Evolutionary conservation across 2,797 vertebrate species (phyloP), one percentile per base, ranked within the genome.

Genomic region (Harpagifer antarcticus): DNA sequence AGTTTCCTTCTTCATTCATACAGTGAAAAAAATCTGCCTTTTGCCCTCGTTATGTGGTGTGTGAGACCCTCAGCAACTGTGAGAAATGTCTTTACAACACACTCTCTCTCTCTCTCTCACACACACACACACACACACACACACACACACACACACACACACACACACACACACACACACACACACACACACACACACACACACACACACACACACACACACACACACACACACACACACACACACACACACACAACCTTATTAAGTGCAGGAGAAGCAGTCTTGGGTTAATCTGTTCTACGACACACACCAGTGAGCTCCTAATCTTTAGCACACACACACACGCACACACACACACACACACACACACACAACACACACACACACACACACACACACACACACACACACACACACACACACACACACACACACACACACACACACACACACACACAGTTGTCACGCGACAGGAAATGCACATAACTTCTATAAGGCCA

Each of bases 231-330:
- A 58, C 40, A 59, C 20, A 63, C 48, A 60, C 42, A 58, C 58
- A 64, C 63, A 40, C 48, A 60, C 42, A 58, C 58, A 64, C 63
- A 40, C 55, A 62, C 7, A 54, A 58, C 70, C 70, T 84, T 73
- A 81, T 48, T 82, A 72, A 82, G 84, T 67, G 68, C 72, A 75
- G 55, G 83, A 84, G 85, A 85, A 77, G 81, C 84, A 80, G 82
- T 71, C 80, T 84, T 79, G 76, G 89, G 89, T 89, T 91, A 91
- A 92, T 91, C 88, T 48, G 78, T 82, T 86, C 76, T 89, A 78
- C 84, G 88, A 88, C 86, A 91, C 84, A 91, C 89, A 86, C 79
- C 90, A 89, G 79, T 86, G 88, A 84, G 72, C 76, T 33, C 82
- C 85, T 89, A 89, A 90, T 88, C 89, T 83, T 73, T 69, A 9